Evolutionary conservation across 2,888 invertebrate species (phyloP).

Genomic region (Platypus cylindrus): DNA sequence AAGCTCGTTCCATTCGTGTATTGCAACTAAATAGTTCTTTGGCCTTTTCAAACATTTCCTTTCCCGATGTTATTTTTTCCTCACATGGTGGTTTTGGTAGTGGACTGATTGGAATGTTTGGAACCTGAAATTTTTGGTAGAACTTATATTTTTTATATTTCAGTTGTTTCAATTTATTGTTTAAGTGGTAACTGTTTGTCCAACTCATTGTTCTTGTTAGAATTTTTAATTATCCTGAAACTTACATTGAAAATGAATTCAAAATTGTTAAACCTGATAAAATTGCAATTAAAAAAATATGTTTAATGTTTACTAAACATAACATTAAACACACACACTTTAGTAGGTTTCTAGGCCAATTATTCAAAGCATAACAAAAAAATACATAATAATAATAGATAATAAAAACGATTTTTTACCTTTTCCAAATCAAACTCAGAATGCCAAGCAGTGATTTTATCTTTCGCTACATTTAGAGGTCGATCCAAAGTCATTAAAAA

Average conservation of each 20-base stretch:
- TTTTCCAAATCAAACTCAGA: constrained; percentile 79
- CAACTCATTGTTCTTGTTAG: too few relatives aligned
- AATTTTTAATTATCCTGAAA: too few relatives aligned
- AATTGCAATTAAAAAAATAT: too few relatives aligned
- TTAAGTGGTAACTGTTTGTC: too few relatives aligned
- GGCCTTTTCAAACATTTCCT: constrained; percentile 69
- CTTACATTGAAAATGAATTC: too few relatives aligned
- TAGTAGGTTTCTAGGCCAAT: constrained; percentile 1
- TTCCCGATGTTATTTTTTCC: constrained; percentile 63
- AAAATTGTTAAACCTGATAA: too few relatives aligned
- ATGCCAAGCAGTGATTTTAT: constrained; percentile 81
- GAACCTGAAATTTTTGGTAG: too few relatives aligned
- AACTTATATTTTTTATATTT: too few relatives aligned
- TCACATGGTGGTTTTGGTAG: constrained; percentile 64
- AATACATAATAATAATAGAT: not conserved
- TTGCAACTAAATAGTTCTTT: constrained; percentile 64
- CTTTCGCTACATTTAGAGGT: constrained; percentile 60
- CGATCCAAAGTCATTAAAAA: constrained; percentile 62
- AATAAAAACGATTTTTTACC: constrained; percentile 9
- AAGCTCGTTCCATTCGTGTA: constrained; percentile 64
- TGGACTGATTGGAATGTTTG: constrained; percentile 55
- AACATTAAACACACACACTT: constrained; percentile 2
- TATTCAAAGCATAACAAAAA: constrained; percentile 1
- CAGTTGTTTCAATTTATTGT: too few relatives aligned
- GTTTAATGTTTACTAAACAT: too few relatives aligned